Percentiles rank a stretch among this genome's conserved stretches.
Evolutionary conservation across 2,113 vertebrate species (phyloP).

Genomic region (Eurystomus gularis): DNA sequence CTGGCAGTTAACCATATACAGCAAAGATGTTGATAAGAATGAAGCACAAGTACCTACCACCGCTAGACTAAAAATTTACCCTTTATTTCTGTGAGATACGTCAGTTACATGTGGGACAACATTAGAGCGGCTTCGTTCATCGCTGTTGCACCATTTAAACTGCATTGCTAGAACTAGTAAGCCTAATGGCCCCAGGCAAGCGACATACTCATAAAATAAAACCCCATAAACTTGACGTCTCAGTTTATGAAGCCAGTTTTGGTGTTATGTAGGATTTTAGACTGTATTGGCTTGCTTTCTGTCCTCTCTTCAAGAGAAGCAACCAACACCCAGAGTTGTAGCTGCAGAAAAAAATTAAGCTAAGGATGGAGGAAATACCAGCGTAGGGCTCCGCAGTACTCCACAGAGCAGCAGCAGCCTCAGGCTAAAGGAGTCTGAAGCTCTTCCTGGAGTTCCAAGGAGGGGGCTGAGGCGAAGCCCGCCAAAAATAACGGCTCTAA

Average conservation of each 20-base stretch:
- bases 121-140: not conserved
- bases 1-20: not conserved
- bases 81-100: not conserved
- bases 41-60: not conserved
- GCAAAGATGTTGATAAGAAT: not conserved
- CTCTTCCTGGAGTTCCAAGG: fast-evolving
- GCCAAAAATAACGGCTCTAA: not conserved
- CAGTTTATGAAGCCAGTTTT: not conserved
- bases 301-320: not conserved
- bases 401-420: not conserved
- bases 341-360: not conserved
- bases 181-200: not conserved
- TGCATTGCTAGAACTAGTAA: not conserved
- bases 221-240: not conserved
- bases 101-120: not conserved
- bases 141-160: not conserved
- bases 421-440: not conserved
- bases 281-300: not conserved
- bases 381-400: fast-evolving
- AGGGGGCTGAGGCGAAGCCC: not conserved
- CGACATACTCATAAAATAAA: not conserved
- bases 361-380: not conserved
- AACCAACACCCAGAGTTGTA: no score
- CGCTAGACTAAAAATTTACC: not conserved
- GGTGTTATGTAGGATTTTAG: not conserved